phyloP scores from a whole-genome alignment of 2,888 invertebrate species.

The Lasioglossum figueresi region DNA sequence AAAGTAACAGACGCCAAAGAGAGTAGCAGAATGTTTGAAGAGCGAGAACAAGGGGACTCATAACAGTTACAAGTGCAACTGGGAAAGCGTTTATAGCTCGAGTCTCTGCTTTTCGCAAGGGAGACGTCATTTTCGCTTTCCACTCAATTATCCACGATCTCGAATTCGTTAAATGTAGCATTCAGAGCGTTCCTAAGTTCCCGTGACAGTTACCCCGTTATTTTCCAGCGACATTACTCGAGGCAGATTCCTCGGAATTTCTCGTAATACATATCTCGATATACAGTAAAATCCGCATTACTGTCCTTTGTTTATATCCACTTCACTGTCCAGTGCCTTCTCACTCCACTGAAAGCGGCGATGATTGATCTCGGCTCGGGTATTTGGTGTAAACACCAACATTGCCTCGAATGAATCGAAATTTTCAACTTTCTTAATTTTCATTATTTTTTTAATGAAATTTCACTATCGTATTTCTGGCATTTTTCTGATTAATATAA shows the following conservation, averaged over 20 bases:
- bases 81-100: not conserved
- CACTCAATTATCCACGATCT: conserved; percentile 23
- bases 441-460: too few species aligned
- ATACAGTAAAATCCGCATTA: too few species aligned
- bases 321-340: too few species aligned
- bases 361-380: too few species aligned
- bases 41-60: not conserved
- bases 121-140: conserved; percentile 13
- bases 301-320: too few species aligned
- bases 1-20: not conserved
- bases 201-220: not conserved
- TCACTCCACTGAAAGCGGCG: too few species aligned
- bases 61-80: not conserved
- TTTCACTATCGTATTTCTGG: too few species aligned
- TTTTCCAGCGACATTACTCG: not conserved
- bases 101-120: not conserved
- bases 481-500: too few species aligned
- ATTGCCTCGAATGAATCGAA: too few species aligned
- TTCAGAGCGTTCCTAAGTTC: not conserved
- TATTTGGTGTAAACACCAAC: too few species aligned
- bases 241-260: not conserved
- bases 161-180: not conserved
- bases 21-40: not conserved
- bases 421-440: too few species aligned
- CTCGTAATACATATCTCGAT: not conserved